Percentiles rank a stretch among this genome's conserved stretches.
These are phyloP conservation scores for Dendrocincla fuliginosa DNA, from an alignment of 2,797 vertebrate species.

Conservation along the genomic window DNA sequence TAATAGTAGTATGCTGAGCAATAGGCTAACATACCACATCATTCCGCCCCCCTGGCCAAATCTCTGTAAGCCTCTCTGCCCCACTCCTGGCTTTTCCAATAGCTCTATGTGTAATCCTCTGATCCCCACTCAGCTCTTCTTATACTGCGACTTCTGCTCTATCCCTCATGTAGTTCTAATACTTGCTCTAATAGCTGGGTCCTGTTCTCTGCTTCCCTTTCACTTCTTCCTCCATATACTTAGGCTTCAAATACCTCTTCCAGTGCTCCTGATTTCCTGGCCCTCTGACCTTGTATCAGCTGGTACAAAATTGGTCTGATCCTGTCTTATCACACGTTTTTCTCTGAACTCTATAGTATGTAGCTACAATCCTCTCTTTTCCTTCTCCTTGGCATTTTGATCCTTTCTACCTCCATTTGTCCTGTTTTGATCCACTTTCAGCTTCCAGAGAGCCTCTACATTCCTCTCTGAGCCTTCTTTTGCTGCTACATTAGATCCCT, in stretches of 20 bases:
- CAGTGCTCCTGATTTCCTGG: background rate
- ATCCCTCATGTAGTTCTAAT: background rate
- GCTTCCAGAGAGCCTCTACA: constrained; percentile 36
- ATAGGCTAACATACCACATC: background rate
- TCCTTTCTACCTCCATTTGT: constrained; percentile 54
- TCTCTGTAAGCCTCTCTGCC: constrained; percentile 24
- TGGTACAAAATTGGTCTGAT: constrained; percentile 25
- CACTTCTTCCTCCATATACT: background rate
- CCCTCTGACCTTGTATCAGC: background rate
- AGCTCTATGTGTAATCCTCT: constrained; percentile 12
- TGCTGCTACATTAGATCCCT: constrained; percentile 63
- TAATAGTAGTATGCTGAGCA: background rate
- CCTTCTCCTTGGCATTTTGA: constrained; percentile 22
- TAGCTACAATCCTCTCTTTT: constrained; percentile 18
- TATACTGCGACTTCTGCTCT: constrained; percentile 1
- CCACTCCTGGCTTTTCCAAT: constrained; percentile 5
- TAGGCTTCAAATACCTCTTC: background rate
- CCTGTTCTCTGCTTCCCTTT: background rate
- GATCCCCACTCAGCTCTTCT: constrained; percentile 18
- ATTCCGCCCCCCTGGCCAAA: background rate
- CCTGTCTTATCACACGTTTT: background rate
- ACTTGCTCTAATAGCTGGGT: background rate
- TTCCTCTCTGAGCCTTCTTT: constrained; percentile 67
- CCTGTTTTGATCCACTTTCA: constrained; percentile 58
- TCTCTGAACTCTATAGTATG: background rate